Conservation (phyloP, 37 sponge, comb jelly and placozoan species). For the Diacarnus erythraeanus region DNA sequence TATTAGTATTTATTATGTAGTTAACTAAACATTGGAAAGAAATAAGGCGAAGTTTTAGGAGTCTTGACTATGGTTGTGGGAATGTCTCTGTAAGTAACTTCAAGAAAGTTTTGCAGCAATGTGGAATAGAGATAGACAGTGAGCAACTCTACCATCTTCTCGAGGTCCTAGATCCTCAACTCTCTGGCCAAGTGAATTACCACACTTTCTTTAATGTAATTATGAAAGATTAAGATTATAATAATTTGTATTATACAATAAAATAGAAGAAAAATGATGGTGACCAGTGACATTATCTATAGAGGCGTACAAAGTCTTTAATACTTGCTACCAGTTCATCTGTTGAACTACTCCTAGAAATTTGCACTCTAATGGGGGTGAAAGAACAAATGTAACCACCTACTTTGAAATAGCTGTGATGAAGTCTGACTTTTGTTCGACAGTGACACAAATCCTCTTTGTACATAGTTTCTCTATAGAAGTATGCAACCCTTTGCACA, state of each 20-base stretch:
- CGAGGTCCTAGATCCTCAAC: slow-evolving; percentile 40
- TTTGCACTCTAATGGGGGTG: neutral
- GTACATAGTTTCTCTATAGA: no score
- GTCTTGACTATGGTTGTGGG: slow-evolving; percentile 18
- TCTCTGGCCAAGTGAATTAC: slow-evolving; percentile 45
- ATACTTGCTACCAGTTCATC: slow-evolving; percentile 22
- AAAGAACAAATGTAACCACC: neutral
- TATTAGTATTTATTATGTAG: neutral
- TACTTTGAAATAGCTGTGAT: slow-evolving; percentile 17
- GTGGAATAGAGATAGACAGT: slow-evolving; percentile 18
- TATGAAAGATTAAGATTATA: slow-evolving; percentile 17
- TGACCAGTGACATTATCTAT: slow-evolving; percentile 24
- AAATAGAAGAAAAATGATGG: neutral
- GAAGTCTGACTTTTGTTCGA: slow-evolving; percentile 9
- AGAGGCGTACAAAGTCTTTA: slow-evolving; percentile 39
- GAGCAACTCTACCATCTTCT: slow-evolving; percentile 35
- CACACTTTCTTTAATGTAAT: slow-evolving; percentile 33
- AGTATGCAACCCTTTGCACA: no score
- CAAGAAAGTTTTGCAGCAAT: slow-evolving; percentile 11
- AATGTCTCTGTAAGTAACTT: slow-evolving; percentile 19
- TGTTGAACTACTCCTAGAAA: slow-evolving; percentile 18
- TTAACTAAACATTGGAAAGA: slow-evolving; percentile 22
- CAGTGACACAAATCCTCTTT: slow-evolving; percentile 8
- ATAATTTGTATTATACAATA: neutral
- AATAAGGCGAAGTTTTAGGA: slow-evolving; percentile 14